phyloP scores from a whole-genome alignment of 2,888 invertebrate species.

The Megamerina dolium region DNA sequence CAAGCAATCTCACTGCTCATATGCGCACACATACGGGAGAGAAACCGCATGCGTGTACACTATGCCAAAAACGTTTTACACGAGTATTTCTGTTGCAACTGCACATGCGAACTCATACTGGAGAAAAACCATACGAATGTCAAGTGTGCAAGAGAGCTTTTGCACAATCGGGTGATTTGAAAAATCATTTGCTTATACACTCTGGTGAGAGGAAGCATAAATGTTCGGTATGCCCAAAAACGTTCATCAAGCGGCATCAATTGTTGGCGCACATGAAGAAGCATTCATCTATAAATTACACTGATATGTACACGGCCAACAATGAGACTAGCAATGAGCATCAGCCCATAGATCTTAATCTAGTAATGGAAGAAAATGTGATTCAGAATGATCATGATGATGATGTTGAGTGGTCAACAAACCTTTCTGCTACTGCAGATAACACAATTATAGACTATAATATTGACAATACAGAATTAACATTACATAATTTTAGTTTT shows the following conservation, averaged over 20 bases:
- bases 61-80: conserved; percentile 38
- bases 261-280: conserved; percentile 20
- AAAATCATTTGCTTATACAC: conserved; percentile 48
- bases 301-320: no score
- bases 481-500: no score
- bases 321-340: no score
- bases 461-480: no score
- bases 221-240: conserved; percentile 34
- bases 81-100: conserved; percentile 49
- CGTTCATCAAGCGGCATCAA: conserved; percentile 33
- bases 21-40: conserved; percentile 41
- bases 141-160: conserved; percentile 34
- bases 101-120: conserved; percentile 44
- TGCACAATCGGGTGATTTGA: conserved; percentile 39
- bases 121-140: conserved; percentile 38
- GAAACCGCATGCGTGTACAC: conserved; percentile 39
- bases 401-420: no score
- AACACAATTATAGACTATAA: no score
- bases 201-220: conserved; percentile 37
- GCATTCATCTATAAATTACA: no score
- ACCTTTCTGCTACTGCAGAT: no score
- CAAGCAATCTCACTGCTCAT: conserved; percentile 39
- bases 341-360: no score
- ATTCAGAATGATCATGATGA: no score
- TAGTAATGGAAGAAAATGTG: no score